These are phyloP conservation scores for Isichthys henryi DNA, from an alignment of 2,113 vertebrate species.

Conservation along the genomic window DNA sequence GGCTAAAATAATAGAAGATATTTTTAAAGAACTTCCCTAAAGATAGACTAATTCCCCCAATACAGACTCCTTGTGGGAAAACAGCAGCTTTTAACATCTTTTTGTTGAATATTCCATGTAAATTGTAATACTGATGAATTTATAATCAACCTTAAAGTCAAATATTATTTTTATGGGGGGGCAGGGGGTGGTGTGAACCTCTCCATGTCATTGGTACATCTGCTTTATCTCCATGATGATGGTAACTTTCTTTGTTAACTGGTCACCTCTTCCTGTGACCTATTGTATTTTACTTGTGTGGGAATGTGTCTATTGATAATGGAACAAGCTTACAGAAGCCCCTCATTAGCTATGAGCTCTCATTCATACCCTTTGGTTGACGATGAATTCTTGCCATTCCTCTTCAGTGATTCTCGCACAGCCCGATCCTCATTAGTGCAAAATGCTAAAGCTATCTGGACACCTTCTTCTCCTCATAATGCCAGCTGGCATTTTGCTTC, in stretches of 20 bases:
- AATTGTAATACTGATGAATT: background rate
- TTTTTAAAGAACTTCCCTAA: background rate
- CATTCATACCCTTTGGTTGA: background rate
- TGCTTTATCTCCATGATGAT: background rate
- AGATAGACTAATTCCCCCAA: background rate
- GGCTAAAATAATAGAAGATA: background rate
- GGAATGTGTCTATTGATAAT: background rate
- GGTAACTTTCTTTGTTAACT: constrained; percentile 8
- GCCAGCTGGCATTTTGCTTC: background rate
- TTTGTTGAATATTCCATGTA: background rate
- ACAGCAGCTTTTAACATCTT: background rate
- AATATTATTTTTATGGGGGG: background rate
- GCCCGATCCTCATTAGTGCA: background rate
- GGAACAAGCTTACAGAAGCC: background rate
- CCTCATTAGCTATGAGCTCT: background rate
- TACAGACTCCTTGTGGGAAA: background rate
- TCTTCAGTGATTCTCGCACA: constrained; percentile 1
- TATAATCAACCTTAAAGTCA: background rate
- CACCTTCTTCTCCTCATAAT: background rate
- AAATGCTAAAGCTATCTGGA: background rate
- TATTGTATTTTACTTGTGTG: background rate
- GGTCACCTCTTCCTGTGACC: background rate
- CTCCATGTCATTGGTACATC: background rate
- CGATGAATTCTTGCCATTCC: background rate
- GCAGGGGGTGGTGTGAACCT: background rate